A percentile compares a stretch with the other conserved stretches of the same genome.
Conservation (phyloP, 2,797 vertebrate species). For the Alfaro cultratus region DNA sequence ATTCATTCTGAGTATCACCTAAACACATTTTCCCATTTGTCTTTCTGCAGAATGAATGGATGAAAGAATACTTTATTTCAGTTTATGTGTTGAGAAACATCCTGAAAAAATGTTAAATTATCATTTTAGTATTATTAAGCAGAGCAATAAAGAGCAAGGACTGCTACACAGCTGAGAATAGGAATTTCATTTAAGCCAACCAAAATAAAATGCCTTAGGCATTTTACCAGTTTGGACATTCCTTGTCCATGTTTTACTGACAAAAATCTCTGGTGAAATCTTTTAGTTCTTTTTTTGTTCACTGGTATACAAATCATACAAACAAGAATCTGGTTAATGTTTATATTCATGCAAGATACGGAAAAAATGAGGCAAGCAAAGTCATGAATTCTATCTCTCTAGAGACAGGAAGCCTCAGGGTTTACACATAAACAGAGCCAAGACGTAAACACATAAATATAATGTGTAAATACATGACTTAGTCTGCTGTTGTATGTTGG, state of each 20-base stretch:
- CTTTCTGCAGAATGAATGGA: constrained; percentile 28
- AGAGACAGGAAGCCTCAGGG: constrained; percentile 35
- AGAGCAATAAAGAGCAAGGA: background rate
- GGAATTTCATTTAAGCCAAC: background rate
- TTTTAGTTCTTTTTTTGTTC: constrained; percentile 20
- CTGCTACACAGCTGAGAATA: background rate
- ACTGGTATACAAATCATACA: constrained; percentile 34
- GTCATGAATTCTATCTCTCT: constrained; percentile 28
- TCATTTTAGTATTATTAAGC: background rate
- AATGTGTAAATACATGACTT: constrained; percentile 28
- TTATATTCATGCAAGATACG: constrained; percentile 19
- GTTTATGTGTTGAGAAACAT: background rate
- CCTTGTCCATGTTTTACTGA: constrained; percentile 33
- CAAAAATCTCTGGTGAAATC: constrained; percentile 36
- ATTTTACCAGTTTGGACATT: constrained; percentile 16
- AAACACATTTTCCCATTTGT: constrained; percentile 52
- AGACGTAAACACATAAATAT: constrained; percentile 38
- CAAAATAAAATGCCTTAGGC: constrained; percentile 13
- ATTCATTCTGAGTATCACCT: constrained; percentile 49
- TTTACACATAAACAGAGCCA: constrained; percentile 34
- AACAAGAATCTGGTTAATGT: constrained; percentile 53
- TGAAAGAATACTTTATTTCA: constrained; percentile 2
- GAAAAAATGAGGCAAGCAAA: constrained; percentile 5
- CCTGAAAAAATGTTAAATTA: constrained; percentile 7
- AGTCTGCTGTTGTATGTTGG: constrained; percentile 13